Evolutionary conservation across 2,113 vertebrate genomes (phyloP).

Genomic region (Menidia beryllina): DNA sequence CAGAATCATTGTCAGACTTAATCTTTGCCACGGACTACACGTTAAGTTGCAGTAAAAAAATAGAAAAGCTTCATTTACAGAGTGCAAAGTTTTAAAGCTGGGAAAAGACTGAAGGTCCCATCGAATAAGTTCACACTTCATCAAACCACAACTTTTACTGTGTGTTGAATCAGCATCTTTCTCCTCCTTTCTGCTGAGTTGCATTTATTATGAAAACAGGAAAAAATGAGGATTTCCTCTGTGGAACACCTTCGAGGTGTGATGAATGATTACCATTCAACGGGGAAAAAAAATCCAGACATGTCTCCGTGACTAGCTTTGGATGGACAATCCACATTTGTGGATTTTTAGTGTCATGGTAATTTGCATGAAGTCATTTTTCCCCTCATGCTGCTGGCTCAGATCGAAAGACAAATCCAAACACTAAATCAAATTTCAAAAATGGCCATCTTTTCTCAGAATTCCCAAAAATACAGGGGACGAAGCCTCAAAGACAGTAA

Average conservation of each 20-base stretch:
- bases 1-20: background rate
- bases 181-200: background rate
- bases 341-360: background rate
- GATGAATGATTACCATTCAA: conserved; percentile 22
- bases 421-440: too few relatives aligned
- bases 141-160: too few relatives aligned
- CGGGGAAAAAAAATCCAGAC: background rate
- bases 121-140: background rate
- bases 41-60: fast-evolving
- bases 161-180: background rate
- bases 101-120: background rate
- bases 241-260: conserved; percentile 14
- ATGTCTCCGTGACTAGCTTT: background rate
- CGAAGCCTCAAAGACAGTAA: too few relatives aligned
- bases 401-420: background rate
- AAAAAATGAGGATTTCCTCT: conserved; percentile 3
- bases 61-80: background rate
- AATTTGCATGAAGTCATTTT: background rate
- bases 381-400: background rate
- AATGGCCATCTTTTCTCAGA: background rate
- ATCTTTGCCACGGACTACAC: background rate
- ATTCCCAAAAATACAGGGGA: too few relatives aligned
- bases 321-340: background rate
- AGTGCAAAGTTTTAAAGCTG: background rate
- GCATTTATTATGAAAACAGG: background rate